Evolutionary conservation across 1,140 invertebrate genomes (phyloP).

Genomic region (Drosophila saltans): DNA sequence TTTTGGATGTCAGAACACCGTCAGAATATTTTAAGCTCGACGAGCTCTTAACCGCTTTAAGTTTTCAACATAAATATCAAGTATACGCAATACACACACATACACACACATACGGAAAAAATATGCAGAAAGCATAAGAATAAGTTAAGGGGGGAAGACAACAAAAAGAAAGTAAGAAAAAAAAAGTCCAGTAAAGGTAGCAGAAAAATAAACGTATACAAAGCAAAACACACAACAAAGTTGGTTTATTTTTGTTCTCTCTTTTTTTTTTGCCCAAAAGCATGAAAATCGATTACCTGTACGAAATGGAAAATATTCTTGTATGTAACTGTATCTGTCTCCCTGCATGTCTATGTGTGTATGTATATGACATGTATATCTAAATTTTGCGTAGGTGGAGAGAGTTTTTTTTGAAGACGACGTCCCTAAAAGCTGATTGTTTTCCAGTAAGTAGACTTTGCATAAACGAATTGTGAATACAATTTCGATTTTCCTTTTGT

Average conservation of each 20-base stretch:
- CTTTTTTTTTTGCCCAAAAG: slow-evolving; percentile 65
- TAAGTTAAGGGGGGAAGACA: slow-evolving; percentile 31
- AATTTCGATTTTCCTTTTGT: not conserved
- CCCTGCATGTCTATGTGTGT: slow-evolving; percentile 24
- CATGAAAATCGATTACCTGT: slow-evolving; percentile 80
- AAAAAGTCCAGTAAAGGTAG: slow-evolving; percentile 28
- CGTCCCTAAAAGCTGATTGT: slow-evolving; percentile 65
- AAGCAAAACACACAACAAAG: slow-evolving; percentile 62
- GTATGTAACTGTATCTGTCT: slow-evolving; percentile 27
- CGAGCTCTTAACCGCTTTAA: slow-evolving; percentile 78
- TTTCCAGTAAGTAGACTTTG: slow-evolving; percentile 67
- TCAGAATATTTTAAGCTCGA: slow-evolving; percentile 74
- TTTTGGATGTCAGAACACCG: slow-evolving; percentile 55
- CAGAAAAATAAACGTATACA: slow-evolving; percentile 32
- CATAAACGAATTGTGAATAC: slow-evolving; percentile 76
- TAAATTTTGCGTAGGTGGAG: not conserved
- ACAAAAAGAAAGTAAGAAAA: slow-evolving; percentile 52
- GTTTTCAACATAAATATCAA: slow-evolving; percentile 80
- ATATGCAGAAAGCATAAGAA: slow-evolving; percentile 48
- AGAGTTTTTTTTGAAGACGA: slow-evolving; percentile 6
- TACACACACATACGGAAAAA: slow-evolving; percentile 15
- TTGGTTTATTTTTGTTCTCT: slow-evolving; percentile 65
- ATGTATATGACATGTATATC: slow-evolving; percentile 2
- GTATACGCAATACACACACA: slow-evolving; percentile 63
- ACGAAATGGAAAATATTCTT: slow-evolving; percentile 71